Conservation (phyloP, 2,888 invertebrate genomes). For the Merodon equestris region DNA sequence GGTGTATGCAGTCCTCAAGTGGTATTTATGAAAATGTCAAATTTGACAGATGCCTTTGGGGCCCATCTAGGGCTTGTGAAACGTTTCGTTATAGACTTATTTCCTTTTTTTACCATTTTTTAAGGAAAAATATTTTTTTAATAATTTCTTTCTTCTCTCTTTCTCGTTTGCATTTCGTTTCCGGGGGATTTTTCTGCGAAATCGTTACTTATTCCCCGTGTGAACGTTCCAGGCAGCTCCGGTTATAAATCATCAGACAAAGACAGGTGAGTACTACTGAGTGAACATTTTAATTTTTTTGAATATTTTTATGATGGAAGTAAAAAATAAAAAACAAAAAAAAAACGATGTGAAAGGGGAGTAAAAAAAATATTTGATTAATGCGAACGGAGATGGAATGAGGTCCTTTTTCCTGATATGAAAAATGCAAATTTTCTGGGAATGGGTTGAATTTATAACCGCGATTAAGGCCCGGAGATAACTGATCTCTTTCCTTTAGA, state of each 20-base stretch:
- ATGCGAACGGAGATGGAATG: constrained; percentile 27
- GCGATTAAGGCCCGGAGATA: constrained; percentile 10
- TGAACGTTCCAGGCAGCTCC: constrained; percentile 84
- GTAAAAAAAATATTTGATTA: constrained; percentile 39
- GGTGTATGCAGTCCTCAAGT: background rate
- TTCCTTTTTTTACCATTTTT: constrained; percentile 37
- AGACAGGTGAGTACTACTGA: constrained; percentile 84
- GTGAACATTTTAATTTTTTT: constrained; percentile 49
- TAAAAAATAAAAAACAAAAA: constrained; percentile 12
- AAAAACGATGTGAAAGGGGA: background rate
- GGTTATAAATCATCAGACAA: constrained; percentile 91
- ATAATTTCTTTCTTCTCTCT: background rate
- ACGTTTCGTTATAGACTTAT: constrained; percentile 55
- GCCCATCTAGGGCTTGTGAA: background rate
- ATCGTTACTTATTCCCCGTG: too few species aligned
- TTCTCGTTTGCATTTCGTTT: constrained; percentile 22
- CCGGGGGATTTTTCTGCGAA: too few species aligned
- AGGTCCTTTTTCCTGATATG: background rate
- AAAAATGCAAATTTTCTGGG: constrained; percentile 13
- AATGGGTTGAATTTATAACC: constrained; percentile 27
- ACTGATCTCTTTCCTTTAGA: too few species aligned
- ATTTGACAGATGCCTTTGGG: constrained; percentile 49
- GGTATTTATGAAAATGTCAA: constrained; percentile 53
- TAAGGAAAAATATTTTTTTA: too few species aligned
- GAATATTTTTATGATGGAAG: constrained; percentile 69